These are phyloP conservation scores for Hymenochirus boettgeri DNA, from an alignment of 2,113 vertebrate genomes.

Conservation along the genomic window DNA sequence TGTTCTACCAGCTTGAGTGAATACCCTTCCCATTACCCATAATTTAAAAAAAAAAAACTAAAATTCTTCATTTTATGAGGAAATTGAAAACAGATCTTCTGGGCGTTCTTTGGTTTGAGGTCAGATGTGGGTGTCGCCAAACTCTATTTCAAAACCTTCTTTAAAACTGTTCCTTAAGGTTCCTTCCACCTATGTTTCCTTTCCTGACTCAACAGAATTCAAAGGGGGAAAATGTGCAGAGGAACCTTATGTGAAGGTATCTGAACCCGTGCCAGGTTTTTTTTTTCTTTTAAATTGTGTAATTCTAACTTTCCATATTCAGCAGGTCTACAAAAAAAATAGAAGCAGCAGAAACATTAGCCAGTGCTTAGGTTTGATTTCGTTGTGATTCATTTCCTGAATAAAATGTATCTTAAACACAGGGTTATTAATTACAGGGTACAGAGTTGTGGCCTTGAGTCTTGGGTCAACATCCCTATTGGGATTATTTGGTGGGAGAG, in stretches of 20 bases:
- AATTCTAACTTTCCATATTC: not conserved
- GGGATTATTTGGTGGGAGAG: too few relatives aligned
- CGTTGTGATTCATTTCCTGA: slow-evolving; percentile 18
- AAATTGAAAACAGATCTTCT: slow-evolving; percentile 72
- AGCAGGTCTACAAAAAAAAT: not conserved
- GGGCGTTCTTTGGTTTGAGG: slow-evolving; percentile 61
- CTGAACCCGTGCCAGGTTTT: not conserved
- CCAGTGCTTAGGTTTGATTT: not conserved
- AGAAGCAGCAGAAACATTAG: not conserved
- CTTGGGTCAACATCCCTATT: not conserved
- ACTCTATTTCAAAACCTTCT: slow-evolving; percentile 47
- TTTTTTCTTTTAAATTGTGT: not conserved
- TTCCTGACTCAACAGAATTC: slow-evolving; percentile 16
- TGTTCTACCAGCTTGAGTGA: slow-evolving; percentile 57
- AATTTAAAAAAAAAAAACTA: slow-evolving; percentile 54
- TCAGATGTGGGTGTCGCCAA: slow-evolving; percentile 55
- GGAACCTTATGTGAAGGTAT: not conserved
- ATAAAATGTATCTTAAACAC: not conserved
- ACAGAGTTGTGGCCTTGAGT: not conserved
- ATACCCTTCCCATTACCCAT: slow-evolving; percentile 53
- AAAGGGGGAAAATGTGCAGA: slow-evolving; percentile 21
- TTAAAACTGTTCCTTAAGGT: slow-evolving; percentile 56
- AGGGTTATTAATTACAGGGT: not conserved
- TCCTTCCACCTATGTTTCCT: not conserved
- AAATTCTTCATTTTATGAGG: slow-evolving; percentile 67